phyloP scores from a whole-genome alignment of 2,797 vertebrate genomes.

The Cryptoprocta ferox region DNA sequence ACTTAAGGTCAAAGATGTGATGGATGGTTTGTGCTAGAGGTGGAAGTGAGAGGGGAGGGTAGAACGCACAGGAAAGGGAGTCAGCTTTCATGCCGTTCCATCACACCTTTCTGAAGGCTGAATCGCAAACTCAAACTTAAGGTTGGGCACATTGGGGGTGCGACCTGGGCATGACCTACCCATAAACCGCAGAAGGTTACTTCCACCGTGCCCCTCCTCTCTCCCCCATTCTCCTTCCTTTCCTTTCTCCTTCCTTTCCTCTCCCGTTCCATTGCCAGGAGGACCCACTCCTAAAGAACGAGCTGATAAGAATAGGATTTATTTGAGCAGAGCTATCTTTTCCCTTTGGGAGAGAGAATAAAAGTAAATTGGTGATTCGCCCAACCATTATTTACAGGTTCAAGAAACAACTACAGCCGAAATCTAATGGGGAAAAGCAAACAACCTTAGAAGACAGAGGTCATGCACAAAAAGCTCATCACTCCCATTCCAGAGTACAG shows the following conservation, averaged over 20 bases:
- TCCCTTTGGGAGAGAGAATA: background rate
- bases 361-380: background rate
- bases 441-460: background rate
- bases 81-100: background rate
- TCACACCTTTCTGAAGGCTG: background rate
- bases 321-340: background rate
- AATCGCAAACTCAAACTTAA: background rate
- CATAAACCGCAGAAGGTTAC: background rate
- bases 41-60: background rate
- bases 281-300: background rate
- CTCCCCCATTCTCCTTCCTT: background rate
- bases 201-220: no score
- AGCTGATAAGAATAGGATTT: conserved; percentile 1
- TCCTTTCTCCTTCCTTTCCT: background rate
- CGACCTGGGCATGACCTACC: background rate
- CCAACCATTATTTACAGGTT: background rate
- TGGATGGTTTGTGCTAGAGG: background rate
- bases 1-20: background rate
- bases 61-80: background rate
- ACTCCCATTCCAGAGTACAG: background rate
- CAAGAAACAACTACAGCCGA: background rate
- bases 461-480: background rate
- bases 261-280: background rate
- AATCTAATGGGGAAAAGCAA: background rate
- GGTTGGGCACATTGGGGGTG: background rate